A percentile compares a stretch with the other conserved stretches of the same genome.
These are phyloP conservation scores for Clamator glandarius DNA, from an alignment of 2,797 vertebrate genomes.

Conservation along the genomic window DNA sequence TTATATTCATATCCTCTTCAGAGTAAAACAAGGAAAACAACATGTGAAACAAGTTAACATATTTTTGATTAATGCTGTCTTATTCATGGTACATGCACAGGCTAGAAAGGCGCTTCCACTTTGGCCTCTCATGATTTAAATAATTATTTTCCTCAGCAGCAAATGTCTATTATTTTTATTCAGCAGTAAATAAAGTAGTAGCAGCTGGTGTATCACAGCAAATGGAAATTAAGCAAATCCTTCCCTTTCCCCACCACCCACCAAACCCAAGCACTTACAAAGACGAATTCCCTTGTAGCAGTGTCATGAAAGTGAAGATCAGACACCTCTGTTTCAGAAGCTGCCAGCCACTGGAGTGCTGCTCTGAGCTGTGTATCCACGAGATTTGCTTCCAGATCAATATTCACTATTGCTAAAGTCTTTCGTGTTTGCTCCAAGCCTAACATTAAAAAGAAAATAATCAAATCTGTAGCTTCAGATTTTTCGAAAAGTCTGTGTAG, in stretches of 20 bases:
- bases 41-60: not conserved
- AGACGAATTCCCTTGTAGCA: constrained; percentile 83
- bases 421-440: constrained; percentile 78
- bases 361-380: constrained; percentile 87
- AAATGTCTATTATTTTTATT: not conserved
- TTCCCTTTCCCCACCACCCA: not conserved
- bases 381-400: constrained; percentile 80
- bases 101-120: not conserved
- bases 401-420: constrained; percentile 81
- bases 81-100: not conserved
- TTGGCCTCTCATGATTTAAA: not conserved
- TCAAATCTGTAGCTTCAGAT: not conserved
- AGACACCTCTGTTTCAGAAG: constrained; percentile 88
- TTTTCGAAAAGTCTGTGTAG: not conserved
- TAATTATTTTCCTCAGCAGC: not conserved
- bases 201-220: not conserved
- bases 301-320: constrained; percentile 82
- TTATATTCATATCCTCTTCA: not conserved
- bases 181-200: not conserved
- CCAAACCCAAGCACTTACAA: constrained; percentile 79
- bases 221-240: not conserved
- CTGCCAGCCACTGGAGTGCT: constrained; percentile 91
- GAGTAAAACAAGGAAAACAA: not conserved
- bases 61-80: not conserved
- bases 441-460: constrained; percentile 65